These are phyloP conservation scores for Dolichotis patagonum DNA, from an alignment of 2,113 vertebrate genomes.

Conservation along the genomic window DNA sequence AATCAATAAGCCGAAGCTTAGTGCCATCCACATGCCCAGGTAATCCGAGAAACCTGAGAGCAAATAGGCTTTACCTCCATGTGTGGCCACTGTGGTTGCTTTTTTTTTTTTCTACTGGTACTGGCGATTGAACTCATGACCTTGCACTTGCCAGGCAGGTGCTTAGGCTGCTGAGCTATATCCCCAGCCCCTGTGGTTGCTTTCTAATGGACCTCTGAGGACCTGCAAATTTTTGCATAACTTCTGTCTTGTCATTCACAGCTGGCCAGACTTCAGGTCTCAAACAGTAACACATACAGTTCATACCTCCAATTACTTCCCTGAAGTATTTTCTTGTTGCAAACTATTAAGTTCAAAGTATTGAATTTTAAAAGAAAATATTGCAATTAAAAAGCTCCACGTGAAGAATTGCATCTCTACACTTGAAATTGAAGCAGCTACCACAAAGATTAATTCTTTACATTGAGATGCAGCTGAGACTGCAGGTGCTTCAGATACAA, in stretches of 20 bases:
- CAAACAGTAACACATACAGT: neutral
- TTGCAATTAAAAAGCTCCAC: neutral
- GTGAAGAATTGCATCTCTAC: neutral
- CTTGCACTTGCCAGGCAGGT: no score
- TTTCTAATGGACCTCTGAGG: neutral
- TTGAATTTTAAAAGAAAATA: neutral
- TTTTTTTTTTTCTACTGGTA: neutral
- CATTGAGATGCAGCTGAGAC: neutral
- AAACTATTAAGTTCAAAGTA: slow-evolving; percentile 1
- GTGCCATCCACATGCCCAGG: neutral
- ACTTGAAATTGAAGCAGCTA: neutral
- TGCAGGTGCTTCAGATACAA: neutral
- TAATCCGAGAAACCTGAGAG: neutral
- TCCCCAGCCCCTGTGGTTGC: neutral
- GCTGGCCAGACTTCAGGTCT: neutral
- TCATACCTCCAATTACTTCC: neutral
- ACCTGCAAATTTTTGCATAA: neutral
- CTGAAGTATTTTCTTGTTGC: neutral
- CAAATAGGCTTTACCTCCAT: neutral
- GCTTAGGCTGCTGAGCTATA: no score
- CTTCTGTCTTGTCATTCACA: neutral
- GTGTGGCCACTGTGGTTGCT: neutral
- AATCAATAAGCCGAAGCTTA: slow-evolving; percentile 42
- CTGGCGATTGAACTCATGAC: no score
- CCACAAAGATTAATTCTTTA: slow-evolving; percentile 9